Evolutionary conservation across 2,888 invertebrate species (phyloP).

Genomic region (Synanthedon tipuliformis): DNA sequence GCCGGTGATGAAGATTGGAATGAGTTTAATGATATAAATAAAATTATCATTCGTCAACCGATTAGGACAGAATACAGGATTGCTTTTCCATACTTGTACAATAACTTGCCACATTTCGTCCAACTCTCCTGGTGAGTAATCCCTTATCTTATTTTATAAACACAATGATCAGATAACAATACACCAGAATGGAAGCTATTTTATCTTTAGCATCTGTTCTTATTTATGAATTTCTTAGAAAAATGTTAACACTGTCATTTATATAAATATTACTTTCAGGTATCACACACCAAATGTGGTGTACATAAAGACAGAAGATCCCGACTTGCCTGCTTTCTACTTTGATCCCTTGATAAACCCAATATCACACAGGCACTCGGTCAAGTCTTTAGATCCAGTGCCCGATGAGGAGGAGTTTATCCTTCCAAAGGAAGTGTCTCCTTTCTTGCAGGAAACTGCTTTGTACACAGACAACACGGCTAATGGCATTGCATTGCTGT

Average conservation of each 20-base stretch:
- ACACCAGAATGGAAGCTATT: too few relatives aligned
- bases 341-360: slow-evolving; percentile 99
- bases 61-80: slow-evolving; percentile 99
- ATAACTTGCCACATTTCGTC: slow-evolving; percentile 98
- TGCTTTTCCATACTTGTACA: slow-evolving; percentile 98
- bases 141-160: too few relatives aligned
- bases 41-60: slow-evolving; percentile 98
- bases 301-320: slow-evolving; percentile 99
- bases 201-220: not conserved
- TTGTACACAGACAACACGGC: slow-evolving; percentile 99
- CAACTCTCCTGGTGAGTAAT: slow-evolving; percentile 94
- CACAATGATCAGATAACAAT: too few relatives aligned
- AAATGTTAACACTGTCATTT: not conserved
- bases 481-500: slow-evolving; percentile 95
- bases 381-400: slow-evolving; percentile 85
- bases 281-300: slow-evolving; percentile 99
- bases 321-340: slow-evolving; percentile 99
- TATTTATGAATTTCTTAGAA: not conserved
- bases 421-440: slow-evolving; percentile 89
- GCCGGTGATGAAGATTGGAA: slow-evolving; percentile 99
- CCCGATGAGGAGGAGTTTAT: slow-evolving; percentile 96
- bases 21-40: slow-evolving; percentile 99
- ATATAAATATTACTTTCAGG: slow-evolving; percentile 65
- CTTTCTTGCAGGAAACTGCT: slow-evolving; percentile 94
- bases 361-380: slow-evolving; percentile 93